Evolutionary conservation across 1,140 invertebrate genomes (phyloP).

Genomic region (Bombus breviceps): DNA sequence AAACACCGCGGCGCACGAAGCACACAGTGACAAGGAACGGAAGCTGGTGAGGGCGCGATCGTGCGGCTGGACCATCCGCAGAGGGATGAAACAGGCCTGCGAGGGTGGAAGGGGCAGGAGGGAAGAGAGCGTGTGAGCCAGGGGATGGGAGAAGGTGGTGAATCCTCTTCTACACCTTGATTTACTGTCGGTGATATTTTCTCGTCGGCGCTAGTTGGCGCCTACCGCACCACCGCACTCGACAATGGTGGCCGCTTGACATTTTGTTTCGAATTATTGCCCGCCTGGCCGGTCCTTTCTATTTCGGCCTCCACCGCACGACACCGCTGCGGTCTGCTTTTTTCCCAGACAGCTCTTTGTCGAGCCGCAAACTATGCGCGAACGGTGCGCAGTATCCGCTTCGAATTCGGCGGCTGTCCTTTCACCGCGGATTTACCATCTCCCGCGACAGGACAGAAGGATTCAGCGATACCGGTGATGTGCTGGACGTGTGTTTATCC

Average conservation of each 20-base stretch:
- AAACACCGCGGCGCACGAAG: conserved; percentile 41
- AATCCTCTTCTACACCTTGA: conserved; percentile 76
- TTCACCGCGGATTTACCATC: conserved; percentile 53
- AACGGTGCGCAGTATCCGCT: conserved; percentile 41
- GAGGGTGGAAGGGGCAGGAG: not conserved
- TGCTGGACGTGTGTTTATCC: not conserved
- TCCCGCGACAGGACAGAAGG: conserved; percentile 37
- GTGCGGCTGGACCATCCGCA: conserved; percentile 36
- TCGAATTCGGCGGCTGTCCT: conserved; percentile 56
- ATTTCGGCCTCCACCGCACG: conserved; percentile 64
- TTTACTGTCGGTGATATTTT: conserved; percentile 80
- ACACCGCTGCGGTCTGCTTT: conserved; percentile 50
- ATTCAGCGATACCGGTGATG: conserved; percentile 31
- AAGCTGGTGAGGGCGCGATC: conserved; percentile 64
- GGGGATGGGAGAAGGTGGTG: conserved; percentile 50
- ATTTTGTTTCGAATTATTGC: conserved; percentile 81
- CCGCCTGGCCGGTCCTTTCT: conserved; percentile 74
- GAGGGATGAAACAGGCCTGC: conserved; percentile 48
- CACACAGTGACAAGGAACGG: conserved; percentile 73
- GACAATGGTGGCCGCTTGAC: conserved; percentile 79
- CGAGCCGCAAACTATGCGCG: conserved; percentile 28
- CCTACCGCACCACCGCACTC: conserved; percentile 76
- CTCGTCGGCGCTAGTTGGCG: conserved; percentile 77
- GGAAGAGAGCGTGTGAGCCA: not conserved
- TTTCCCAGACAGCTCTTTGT: conserved; percentile 59